Evolutionary conservation across 2,888 invertebrate species (phyloP), one percentile per base, ranked within the genome.

Genomic region (Margaritifera margaritifera): DNA sequence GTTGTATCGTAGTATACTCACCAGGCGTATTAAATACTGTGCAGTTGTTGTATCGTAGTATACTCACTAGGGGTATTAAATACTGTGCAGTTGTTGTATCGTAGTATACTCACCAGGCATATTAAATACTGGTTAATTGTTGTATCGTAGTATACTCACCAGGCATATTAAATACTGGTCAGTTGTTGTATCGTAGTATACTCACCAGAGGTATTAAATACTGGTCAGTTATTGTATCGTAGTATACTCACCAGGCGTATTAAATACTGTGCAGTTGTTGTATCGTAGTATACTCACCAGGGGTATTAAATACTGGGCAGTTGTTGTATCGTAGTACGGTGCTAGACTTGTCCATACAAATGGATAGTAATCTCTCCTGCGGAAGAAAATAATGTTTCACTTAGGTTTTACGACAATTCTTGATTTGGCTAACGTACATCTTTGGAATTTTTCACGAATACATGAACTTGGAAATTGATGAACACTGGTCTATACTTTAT

Each of bases 181-280:
- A 24, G 83, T 80, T 53, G 79, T 70, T 2, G 85, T 86, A 66
- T 86, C 81, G 71, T 83, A 87, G 72, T 88, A 88, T 15, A 73
- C 85, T 77, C 73, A 87, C 87, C 80, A 80, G 68, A 19, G 85
- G 79, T 15, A 87, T 84, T 4, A 87, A 75, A 55, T 80, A 85
- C 42, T 78, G 71, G n/a, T 83, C 83, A 24, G 83, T 80, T 53
- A 78, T 70, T 2, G 85, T 86, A 66, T 86, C 81, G 71, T 83
- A 87, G 72, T 88, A 88, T 15, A 73, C 85, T 77, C 73, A 87
- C 87, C 80, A 80, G 68, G n/a, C 85, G 79, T 15, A 87, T 84
- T 4, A 87, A 75, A 55, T 80, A 85, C 42, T 78, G 71, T 19
- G 84, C 83, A 24, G 83, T 80, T 53, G 79, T 70, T 2, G 85